A percentile compares a stretch with the other conserved stretches of the same genome.
phyloP scores from a whole-genome alignment of 2,113 vertebrate species.

The Melanotaenia duboulayi region DNA sequence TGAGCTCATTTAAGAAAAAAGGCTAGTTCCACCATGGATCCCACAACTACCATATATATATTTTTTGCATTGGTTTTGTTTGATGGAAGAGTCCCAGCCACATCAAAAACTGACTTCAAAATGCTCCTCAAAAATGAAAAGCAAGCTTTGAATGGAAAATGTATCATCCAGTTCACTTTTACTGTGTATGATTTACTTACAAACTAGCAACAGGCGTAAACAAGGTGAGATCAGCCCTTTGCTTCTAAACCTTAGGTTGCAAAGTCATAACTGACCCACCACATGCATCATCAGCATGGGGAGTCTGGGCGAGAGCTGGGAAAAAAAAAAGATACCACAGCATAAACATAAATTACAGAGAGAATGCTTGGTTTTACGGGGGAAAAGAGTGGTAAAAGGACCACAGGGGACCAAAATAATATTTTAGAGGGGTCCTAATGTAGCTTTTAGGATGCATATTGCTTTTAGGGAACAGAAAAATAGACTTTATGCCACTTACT shows the following conservation, averaged over 20 bases:
- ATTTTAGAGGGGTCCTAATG: slow-evolving; percentile 63
- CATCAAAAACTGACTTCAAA: slow-evolving; percentile 33
- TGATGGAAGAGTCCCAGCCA: slow-evolving; percentile 15
- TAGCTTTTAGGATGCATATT: slow-evolving; percentile 43
- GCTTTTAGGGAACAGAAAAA: slow-evolving; percentile 36
- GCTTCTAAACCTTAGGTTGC: slow-evolving; percentile 47
- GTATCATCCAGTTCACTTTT: slow-evolving; percentile 39
- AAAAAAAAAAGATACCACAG: slow-evolving; percentile 46
- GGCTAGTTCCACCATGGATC: slow-evolving; percentile 1
- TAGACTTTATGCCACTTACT: slow-evolving; percentile 19
- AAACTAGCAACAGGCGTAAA: slow-evolving; percentile 47
- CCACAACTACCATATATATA: background rate
- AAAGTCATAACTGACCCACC: slow-evolving; percentile 43
- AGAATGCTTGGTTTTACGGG: slow-evolving; percentile 54
- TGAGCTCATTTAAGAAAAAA: slow-evolving; percentile 13
- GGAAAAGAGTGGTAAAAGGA: slow-evolving; percentile 42
- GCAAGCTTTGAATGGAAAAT: slow-evolving; percentile 27
- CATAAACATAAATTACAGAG: slow-evolving; percentile 70
- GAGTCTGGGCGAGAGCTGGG: slow-evolving; percentile 48
- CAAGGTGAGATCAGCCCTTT: slow-evolving; percentile 45
- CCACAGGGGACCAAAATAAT: slow-evolving; percentile 61
- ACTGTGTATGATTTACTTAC: slow-evolving; percentile 51
- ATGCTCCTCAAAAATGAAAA: slow-evolving; percentile 15
- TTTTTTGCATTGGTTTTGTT: slow-evolving; percentile 23
- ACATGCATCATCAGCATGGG: slow-evolving; percentile 48